These are phyloP conservation scores for Botia almorhae DNA, from an alignment of 2,797 vertebrate genomes.

Conservation along the genomic window DNA sequence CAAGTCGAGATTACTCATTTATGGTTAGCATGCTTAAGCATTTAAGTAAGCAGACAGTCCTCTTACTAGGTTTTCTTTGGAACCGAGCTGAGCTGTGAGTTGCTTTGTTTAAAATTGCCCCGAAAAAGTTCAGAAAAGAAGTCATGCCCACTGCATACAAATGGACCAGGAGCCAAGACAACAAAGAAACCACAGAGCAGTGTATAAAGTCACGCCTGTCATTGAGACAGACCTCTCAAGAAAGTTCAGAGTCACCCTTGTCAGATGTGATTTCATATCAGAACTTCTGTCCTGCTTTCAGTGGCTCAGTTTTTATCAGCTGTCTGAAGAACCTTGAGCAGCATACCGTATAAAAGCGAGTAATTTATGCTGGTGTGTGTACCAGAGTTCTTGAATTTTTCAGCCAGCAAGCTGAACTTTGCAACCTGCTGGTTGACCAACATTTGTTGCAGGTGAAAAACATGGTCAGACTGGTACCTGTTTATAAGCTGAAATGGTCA, in stretches of 20 bases:
- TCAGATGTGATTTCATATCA: constrained; percentile 23
- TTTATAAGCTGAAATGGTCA: too few relatives aligned
- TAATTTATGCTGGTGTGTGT: too few relatives aligned
- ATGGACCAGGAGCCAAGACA: constrained; percentile 10
- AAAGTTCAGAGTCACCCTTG: constrained; percentile 3
- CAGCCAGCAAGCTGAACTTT: too few relatives aligned
- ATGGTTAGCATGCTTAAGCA: too few relatives aligned
- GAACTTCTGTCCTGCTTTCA: constrained; percentile 16
- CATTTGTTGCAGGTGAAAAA: too few relatives aligned
- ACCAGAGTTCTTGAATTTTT: too few relatives aligned
- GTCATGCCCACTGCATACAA: constrained; percentile 6
- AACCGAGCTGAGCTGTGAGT: not conserved
- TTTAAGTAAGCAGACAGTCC: too few relatives aligned
- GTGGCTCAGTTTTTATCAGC: not conserved
- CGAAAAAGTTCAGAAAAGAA: constrained; percentile 15
- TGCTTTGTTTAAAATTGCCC: not conserved
- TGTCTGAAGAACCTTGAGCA: not conserved
- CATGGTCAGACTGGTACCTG: too few relatives aligned
- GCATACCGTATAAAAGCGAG: not conserved
- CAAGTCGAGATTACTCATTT: too few relatives aligned
- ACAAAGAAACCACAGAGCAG: constrained; percentile 11
- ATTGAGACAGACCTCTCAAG: constrained; percentile 3
- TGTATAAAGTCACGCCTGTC: constrained; percentile 10
- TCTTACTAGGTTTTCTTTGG: not conserved
- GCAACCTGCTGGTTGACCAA: too few relatives aligned